Evolutionary conservation across 2,888 invertebrate genomes (phyloP).

Genomic region (Agrotis segetum): DNA sequence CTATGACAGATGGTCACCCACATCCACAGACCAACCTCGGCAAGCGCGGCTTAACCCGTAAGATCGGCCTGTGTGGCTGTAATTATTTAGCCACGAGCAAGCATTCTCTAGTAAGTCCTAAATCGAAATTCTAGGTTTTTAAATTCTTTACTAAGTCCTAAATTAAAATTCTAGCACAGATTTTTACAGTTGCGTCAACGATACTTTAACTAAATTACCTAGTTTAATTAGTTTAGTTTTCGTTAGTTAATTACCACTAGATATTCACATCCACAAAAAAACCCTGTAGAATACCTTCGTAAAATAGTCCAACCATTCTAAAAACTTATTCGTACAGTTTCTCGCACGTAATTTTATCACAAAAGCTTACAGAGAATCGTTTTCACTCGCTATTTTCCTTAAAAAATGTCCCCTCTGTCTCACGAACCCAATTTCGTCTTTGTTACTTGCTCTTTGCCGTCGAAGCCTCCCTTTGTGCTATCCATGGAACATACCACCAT

Average conservation of each 20-base stretch:
- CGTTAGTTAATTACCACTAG: background rate
- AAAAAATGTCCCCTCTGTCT: conserved; percentile 35
- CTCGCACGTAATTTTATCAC: conserved; percentile 35
- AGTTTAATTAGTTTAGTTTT: background rate
- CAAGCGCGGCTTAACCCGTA: too few relatives aligned
- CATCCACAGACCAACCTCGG: too few relatives aligned
- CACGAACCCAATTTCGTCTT: conserved; percentile 41
- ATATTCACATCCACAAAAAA: background rate
- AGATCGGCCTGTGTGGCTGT: too few relatives aligned
- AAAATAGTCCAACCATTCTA: conserved; percentile 2
- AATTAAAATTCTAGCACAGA: background rate
- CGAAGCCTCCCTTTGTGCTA: conserved; percentile 45
- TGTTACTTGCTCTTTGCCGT: conserved; percentile 28
- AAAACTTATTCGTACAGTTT: conserved; percentile 16
- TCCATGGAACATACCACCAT: conserved; percentile 29
- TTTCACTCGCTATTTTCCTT: conserved; percentile 30
- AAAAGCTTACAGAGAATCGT: conserved; percentile 27
- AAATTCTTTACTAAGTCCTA: too few relatives aligned
- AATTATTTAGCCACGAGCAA: too few relatives aligned
- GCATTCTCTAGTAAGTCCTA: too few relatives aligned
- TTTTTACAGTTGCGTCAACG: background rate
- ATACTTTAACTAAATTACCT: too few relatives aligned
- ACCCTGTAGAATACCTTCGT: background rate
- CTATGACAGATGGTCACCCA: too few relatives aligned
- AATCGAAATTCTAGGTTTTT: too few relatives aligned